These are phyloP conservation scores for Polymixis flavicincta DNA, from an alignment of 2,888 invertebrate species.

Conservation along the genomic window DNA sequence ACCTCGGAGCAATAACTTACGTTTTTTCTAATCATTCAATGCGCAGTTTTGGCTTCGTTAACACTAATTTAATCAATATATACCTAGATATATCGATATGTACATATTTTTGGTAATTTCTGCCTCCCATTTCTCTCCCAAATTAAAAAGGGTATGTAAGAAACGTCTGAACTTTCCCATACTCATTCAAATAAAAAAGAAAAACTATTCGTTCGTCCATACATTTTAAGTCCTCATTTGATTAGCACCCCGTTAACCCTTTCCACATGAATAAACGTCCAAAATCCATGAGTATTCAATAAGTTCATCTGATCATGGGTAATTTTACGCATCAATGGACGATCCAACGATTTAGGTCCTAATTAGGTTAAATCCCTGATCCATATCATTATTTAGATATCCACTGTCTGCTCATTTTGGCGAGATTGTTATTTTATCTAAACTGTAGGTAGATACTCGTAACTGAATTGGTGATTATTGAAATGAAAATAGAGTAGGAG, in stretches of 20 bases:
- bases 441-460: constrained; percentile 8
- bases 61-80: not conserved
- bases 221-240: not conserved
- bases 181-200: not conserved
- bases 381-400: constrained; percentile 36
- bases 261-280: constrained; percentile 33
- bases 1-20: not conserved
- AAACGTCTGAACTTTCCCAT: not conserved
- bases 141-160: not conserved
- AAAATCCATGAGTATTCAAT: constrained; percentile 44
- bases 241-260: constrained; percentile 16
- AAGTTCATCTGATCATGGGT: constrained; percentile 40
- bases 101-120: not conserved
- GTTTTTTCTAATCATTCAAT: not conserved
- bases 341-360: constrained; percentile 44
- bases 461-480: constrained; percentile 23
- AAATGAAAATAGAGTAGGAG: constrained; percentile 13
- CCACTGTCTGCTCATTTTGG: constrained; percentile 16
- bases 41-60: not conserved
- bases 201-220: not conserved
- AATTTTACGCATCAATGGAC: constrained; percentile 43
- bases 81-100: not conserved
- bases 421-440: constrained; percentile 15
- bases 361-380: constrained; percentile 45
- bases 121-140: not conserved